Base-by-base conservation (phyloP, 2,797 vertebrate genomes). In the Uromys caudimaculatus region DNA sequence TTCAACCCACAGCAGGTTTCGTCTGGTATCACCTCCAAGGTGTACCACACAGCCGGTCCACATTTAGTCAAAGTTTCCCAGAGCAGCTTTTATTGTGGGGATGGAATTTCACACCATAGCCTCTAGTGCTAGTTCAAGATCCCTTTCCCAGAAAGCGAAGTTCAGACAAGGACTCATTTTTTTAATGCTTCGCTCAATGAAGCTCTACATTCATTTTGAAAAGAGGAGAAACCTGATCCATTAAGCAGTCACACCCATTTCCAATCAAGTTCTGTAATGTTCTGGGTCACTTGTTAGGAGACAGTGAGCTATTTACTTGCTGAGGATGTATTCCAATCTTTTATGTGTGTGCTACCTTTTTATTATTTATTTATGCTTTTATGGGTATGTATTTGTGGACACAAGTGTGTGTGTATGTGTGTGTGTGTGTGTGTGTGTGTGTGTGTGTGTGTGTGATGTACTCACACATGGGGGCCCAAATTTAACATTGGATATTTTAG, bases 321-420 rank as follows among this genome's bases (percentile, higher is more conserved):
- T 95, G 44, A 71, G 88, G 90, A 23, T 52, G 14, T 12, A 32
- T 84, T 89, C 44, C n/a, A 77, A 14, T 4, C 86, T 50, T 81
- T 14, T 87, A 71, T 71, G 83, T 84, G 78, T 86, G 93, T n/a
- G 56, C 56, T 90, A 16, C 52, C 17, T 96, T 50, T 96, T 47
- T 96, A 71, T 85, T 67, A 85, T 71, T 87, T 54, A 38, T 69
- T 67, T 32, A 67, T 85, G 67, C 10, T 86, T 71, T 71, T 52
- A 24, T 27, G n/a, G 54, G 35, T 16, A 29, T 71, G 27, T 54
- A 50, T 87, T 24, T 38, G 24, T 69, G 58, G 29, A 5, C 19
- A 50, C 19, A 23, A 11, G 64, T 52, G 21, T 52, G 32, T 71
- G 17, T 54, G 50, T n/a, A 50, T 17, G 21, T 35, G 32, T 67